phyloP scores from a whole-genome alignment of 2,113 vertebrate genomes.

The Gasterosteus aculeatus region DNA sequence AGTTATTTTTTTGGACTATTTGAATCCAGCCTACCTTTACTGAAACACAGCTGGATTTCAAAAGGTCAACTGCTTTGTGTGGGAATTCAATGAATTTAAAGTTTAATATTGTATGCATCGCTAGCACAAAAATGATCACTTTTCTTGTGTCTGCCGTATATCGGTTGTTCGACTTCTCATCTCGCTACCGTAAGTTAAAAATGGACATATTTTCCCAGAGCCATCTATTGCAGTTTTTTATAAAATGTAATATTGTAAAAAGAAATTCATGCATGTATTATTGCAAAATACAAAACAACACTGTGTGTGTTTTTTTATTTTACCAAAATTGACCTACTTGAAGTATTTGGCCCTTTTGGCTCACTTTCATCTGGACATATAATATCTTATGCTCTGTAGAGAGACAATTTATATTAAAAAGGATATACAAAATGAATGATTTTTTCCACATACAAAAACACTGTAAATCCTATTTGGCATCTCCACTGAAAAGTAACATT shows the following conservation, averaged over 20 bases:
- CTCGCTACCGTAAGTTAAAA: neutral
- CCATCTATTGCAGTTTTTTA: neutral
- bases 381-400: neutral
- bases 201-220: too few species aligned
- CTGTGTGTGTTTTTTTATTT: too few species aligned
- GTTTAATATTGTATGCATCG: neutral
- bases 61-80: neutral
- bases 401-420: neutral
- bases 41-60: too few species aligned
- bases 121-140: neutral
- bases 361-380: neutral
- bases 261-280: neutral
- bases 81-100: neutral
- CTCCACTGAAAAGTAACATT: neutral
- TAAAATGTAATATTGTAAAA: neutral
- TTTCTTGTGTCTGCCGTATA: too few species aligned
- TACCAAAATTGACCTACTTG: neutral
- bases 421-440: neutral
- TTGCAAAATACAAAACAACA: neutral
- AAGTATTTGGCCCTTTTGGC: neutral
- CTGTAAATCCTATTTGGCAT: neutral
- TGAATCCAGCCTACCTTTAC: neutral
- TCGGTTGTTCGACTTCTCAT: too few species aligned
- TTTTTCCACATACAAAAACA: neutral
- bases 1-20: too few species aligned